A percentile compares a stretch with the other conserved stretches of the same genome.
Conservation (phyloP, 2,797 vertebrate genomes). For the Falco rusticolus region DNA sequence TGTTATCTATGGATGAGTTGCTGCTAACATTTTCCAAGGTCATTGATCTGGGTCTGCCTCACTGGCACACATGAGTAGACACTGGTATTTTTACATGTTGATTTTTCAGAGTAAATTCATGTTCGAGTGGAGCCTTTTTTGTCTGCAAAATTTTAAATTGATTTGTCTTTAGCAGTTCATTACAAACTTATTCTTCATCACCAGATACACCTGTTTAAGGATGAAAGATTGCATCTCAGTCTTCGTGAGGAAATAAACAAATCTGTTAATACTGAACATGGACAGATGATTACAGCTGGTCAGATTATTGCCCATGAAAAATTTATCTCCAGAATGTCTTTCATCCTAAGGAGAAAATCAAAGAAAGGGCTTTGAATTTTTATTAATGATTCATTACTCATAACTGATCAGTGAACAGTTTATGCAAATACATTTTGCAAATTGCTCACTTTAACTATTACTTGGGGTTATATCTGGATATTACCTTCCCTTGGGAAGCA, state of each 20-base stretch:
- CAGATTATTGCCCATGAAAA: conserved; percentile 21
- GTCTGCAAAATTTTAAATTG: background rate
- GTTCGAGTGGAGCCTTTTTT: background rate
- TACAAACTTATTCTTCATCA: conserved; percentile 8
- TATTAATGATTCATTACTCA: conserved; percentile 46
- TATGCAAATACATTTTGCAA: conserved; percentile 45
- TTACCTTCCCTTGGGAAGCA: conserved; percentile 5
- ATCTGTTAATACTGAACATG: background rate
- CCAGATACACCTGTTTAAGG: background rate
- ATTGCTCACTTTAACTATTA: conserved; percentile 31
- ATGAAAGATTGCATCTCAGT: background rate
- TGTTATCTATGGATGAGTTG: background rate
- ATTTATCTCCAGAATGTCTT: conserved; percentile 9
- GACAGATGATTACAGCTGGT: conserved; percentile 17
- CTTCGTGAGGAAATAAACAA: conserved; percentile 27
- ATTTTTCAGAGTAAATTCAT: background rate
- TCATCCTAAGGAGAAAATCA: conserved; percentile 34
- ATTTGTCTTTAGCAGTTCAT: background rate
- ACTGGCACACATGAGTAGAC: background rate
- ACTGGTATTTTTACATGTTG: background rate
- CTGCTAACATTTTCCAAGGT: background rate
- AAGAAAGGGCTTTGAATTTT: conserved; percentile 35
- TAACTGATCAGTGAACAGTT: conserved; percentile 45
- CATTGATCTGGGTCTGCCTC: background rate
- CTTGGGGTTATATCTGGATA: conserved; percentile 18